phyloP scores from a whole-genome alignment of 2,797 vertebrate genomes.

The Diplodus sargus region DNA sequence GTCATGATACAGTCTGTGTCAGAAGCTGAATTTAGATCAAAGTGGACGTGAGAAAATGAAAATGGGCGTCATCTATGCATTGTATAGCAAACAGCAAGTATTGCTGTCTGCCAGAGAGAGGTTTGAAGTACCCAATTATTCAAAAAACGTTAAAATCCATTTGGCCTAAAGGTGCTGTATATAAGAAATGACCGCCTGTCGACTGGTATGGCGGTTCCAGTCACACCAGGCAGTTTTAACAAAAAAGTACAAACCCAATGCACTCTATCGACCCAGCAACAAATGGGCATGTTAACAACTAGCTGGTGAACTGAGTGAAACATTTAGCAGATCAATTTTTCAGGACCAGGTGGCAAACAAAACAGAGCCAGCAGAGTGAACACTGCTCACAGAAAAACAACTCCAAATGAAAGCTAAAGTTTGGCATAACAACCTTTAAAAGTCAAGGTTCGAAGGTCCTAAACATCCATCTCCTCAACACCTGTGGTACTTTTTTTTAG shows the following conservation, averaged over 20 bases:
- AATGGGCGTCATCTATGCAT: neutral
- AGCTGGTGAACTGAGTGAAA: neutral
- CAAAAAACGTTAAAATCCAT: neutral
- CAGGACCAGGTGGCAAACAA: neutral
- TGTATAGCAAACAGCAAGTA: neutral
- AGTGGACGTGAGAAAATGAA: constrained; percentile 1
- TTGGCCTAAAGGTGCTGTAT: neutral
- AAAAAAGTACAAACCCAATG: neutral
- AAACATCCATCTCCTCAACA: neutral
- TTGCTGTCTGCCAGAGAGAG: neutral
- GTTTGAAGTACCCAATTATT: neutral
- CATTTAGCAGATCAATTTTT: neutral
- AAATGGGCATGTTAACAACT: neutral
- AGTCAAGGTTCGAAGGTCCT: neutral
- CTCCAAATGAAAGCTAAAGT: neutral
- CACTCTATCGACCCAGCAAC: neutral
- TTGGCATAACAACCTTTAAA: neutral
- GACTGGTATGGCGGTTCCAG: neutral
- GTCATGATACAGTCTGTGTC: neutral
- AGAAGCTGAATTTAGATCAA: neutral
- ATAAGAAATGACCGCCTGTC: neutral
- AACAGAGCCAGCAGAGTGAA: neutral
- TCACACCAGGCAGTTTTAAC: neutral
- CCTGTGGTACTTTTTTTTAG: neutral
- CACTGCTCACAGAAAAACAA: no score